Evolutionary conservation across 2,888 invertebrate genomes (phyloP), one percentile per base, ranked within the genome.

Genomic region (Ypsolopha scabrella): DNA sequence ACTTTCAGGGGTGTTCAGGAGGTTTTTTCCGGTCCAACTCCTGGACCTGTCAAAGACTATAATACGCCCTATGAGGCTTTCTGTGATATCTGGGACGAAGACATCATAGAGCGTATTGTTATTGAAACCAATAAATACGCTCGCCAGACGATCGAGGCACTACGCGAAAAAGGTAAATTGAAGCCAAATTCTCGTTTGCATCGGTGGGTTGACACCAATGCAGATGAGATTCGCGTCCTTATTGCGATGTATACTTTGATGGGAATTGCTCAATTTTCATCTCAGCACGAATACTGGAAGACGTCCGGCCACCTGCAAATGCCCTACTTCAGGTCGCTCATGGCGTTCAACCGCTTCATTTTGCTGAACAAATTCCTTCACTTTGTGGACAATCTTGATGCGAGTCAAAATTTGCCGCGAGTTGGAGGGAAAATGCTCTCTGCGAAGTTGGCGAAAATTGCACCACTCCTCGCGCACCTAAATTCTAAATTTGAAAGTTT

Each of bases 61-160:
- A 52, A 58, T 46, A 50, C 57, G 41, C 52, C 58, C 9, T 58
- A 58, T 56, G 58, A 59, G 38, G 57, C 55, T 37, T 62, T 60
- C 50, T 47, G 35, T 7, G 56, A 52, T 39, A 62, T 62, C 14
- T 60, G 55, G 55, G 45, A 43, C 53, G 43, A 49, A 47, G 54
- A 53, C 41, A 56, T 61, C 53, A 55, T 62, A 41, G 57, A 56
- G 51, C 54, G 6, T 43, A 60, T 63, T 41, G 59, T 41, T 9
- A 24, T 2, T 1, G 57, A 63, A 54, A 62, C 61, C 34, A 63
- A 63, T 53, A 34, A 54, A 7, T 63, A 60, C 35, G 63, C 60
- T 1, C 14, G 53, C n/a, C 57, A 61, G 48, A 54, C 46, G 6
- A 58, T 61, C 51, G 59, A 51, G 6, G 34, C 37, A 8, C 34